These are phyloP conservation scores for Nomada ferruginata DNA, from an alignment of 2,888 invertebrate species.

Conservation along the genomic window DNA sequence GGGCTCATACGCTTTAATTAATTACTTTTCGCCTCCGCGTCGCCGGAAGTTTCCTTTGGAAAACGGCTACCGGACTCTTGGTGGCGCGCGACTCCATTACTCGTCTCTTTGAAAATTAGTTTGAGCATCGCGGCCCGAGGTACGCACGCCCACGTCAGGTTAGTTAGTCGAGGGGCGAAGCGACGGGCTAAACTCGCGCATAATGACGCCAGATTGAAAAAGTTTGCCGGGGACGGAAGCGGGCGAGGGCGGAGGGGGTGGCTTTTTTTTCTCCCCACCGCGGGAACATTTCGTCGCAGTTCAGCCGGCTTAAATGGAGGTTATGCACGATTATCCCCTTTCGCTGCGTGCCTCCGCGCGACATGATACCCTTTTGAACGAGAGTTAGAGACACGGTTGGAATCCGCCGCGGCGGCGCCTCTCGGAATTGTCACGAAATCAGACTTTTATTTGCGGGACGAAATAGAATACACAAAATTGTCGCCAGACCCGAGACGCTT, in stretches of 20 bases:
- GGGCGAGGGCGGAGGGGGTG: conserved; percentile 28
- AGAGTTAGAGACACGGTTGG: not conserved
- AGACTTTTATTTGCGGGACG: not conserved
- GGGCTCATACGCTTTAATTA: conserved; percentile 63
- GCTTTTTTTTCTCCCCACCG: conserved; percentile 52
- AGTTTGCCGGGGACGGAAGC: conserved; percentile 68
- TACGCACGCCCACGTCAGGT: conserved; percentile 22
- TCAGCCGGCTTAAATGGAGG: conserved; percentile 68
- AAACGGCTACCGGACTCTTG: conserved; percentile 49
- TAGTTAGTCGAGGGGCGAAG: conserved; percentile 59
- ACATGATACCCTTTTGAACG: conserved; percentile 22
- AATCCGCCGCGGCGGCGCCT: not conserved
- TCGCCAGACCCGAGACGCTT: not conserved
- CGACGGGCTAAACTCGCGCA: conserved; percentile 70
- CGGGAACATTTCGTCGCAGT: conserved; percentile 55
- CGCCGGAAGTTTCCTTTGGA: conserved; percentile 51
- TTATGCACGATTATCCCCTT: conserved; percentile 70
- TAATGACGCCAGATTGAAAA: conserved; percentile 82
- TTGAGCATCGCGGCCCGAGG: conserved; percentile 50
- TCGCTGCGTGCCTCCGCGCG: conserved; percentile 19
- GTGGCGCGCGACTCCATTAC: conserved; percentile 62
- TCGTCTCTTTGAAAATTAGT: conserved; percentile 73
- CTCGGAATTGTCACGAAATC: not conserved
- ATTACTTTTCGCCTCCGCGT: conserved; percentile 61
- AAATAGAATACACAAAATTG: not conserved